Conservation (phyloP, 1,140 invertebrate genomes). For the Drosophila pallidifrons region DNA sequence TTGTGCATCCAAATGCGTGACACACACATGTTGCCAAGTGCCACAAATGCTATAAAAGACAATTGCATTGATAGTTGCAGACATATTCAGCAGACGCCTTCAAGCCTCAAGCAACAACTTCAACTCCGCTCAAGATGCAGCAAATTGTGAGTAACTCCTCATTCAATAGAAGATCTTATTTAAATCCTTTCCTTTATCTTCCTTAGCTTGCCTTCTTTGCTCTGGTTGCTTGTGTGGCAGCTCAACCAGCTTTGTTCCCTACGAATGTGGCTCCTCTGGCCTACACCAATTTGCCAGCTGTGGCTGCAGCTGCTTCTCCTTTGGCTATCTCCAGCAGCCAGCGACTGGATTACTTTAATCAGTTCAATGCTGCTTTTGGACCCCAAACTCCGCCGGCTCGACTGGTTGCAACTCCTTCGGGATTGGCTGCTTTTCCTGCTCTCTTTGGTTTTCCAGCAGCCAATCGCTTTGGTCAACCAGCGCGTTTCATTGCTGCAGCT, state of each 20-base stretch:
- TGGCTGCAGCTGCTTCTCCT: constrained; percentile 34
- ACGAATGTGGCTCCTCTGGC: constrained; percentile 1
- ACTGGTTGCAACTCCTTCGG: constrained; percentile 44
- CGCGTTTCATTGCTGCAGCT: constrained; percentile 41
- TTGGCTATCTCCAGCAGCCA: constrained; percentile 68
- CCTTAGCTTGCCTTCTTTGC: constrained; percentile 41
- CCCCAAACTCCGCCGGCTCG: constrained; percentile 46
- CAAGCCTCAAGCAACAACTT: neutral
- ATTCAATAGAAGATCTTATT: neutral
- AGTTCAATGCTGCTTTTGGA: constrained; percentile 64
- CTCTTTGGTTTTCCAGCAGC: constrained; percentile 22
- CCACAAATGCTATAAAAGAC: constrained; percentile 53
- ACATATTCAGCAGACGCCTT: constrained; percentile 43
- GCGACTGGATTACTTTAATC: constrained; percentile 69
- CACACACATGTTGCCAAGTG: constrained; percentile 46
- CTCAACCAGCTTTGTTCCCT: constrained; percentile 22
- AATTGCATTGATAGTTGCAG: neutral
- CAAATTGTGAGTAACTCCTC: constrained; percentile 38
- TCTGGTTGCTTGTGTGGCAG: constrained; percentile 37
- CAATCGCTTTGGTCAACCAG: constrained; percentile 42
- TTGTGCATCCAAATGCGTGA: constrained; percentile 55
- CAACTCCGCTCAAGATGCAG: constrained; percentile 34
- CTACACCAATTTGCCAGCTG: constrained; percentile 22
- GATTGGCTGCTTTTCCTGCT: constrained; percentile 26
- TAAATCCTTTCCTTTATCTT: neutral